Evolutionary conservation across 2,113 vertebrate genomes (phyloP).

Genomic region (Trematomus loennbergii): DNA sequence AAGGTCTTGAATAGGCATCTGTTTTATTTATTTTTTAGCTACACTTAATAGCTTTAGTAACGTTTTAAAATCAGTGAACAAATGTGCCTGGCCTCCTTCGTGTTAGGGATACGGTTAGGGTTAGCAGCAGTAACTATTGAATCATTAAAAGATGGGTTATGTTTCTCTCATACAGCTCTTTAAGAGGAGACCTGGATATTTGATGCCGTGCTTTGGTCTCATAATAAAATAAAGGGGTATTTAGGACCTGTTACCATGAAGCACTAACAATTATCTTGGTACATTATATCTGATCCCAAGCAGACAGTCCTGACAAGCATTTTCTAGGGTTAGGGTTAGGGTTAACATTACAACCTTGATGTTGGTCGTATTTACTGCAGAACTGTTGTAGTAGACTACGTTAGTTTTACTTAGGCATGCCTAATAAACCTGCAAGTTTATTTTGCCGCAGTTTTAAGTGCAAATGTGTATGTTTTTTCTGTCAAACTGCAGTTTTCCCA

Average conservation of each 20-base stretch:
- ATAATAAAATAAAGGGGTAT: too few species aligned
- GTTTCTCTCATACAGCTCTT: slow-evolving; percentile 7
- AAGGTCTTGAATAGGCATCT: not conserved
- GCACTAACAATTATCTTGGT: too few species aligned
- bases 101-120: slow-evolving; percentile 6
- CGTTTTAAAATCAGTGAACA: slow-evolving; percentile 1
- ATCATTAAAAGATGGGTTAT: slow-evolving; percentile 22
- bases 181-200: slow-evolving; percentile 24
- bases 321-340: too few species aligned
- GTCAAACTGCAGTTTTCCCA: not conserved
- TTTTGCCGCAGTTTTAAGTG: not conserved
- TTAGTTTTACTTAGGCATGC: too few species aligned
- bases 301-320: too few species aligned
- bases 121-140: slow-evolving; percentile 5
- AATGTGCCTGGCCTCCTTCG: not conserved
- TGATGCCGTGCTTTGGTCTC: slow-evolving; percentile 22
- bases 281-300: too few species aligned
- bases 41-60: not conserved
- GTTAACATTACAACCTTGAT: too few species aligned
- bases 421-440: too few species aligned
- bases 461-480: not conserved
- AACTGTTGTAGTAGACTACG: too few species aligned
- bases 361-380: too few species aligned
- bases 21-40: slow-evolving; percentile 14
- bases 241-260: too few species aligned